Percentiles rank a stretch among this genome's conserved stretches.
These are phyloP conservation scores for Pionites leucogaster DNA, from an alignment of 2,113 vertebrate species.

Conservation along the genomic window DNA sequence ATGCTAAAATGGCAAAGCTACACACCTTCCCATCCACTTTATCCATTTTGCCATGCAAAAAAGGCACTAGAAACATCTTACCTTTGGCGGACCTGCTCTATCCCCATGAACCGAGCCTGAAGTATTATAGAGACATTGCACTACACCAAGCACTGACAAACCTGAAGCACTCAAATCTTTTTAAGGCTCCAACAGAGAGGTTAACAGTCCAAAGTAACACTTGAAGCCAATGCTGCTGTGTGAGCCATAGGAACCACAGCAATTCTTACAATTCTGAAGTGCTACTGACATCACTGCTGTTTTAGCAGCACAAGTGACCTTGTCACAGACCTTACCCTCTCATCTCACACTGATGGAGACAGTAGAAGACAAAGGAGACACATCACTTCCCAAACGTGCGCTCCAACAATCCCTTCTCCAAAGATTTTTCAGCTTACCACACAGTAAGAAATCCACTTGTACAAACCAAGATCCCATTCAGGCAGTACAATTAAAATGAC, in stretches of 20 bases:
- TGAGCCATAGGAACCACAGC: neutral
- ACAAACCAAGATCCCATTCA: neutral
- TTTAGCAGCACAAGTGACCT: neutral
- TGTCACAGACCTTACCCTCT: neutral
- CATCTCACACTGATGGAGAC: neutral
- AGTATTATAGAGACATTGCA: neutral
- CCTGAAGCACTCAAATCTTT: neutral
- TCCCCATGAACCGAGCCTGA: neutral
- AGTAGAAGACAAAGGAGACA: neutral
- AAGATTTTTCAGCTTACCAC: neutral
- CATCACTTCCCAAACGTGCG: neutral
- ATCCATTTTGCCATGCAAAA: neutral
- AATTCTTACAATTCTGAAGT: neutral
- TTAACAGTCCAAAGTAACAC: neutral
- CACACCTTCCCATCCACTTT: accelerated
- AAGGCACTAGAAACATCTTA: neutral
- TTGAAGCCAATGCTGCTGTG: neutral
- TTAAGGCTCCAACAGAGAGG: neutral
- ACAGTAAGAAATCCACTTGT: neutral
- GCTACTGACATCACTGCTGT: neutral
- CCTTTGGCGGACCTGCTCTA: neutral
- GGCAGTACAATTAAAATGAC: neutral
- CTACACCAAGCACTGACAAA: accelerated
- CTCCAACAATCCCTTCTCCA: neutral
- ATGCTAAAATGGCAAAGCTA: neutral